Percentiles rank a stretch among this genome's conserved stretches.
Conservation (phyloP, 2,797 vertebrate species). For the Xenopus petersii region DNA sequence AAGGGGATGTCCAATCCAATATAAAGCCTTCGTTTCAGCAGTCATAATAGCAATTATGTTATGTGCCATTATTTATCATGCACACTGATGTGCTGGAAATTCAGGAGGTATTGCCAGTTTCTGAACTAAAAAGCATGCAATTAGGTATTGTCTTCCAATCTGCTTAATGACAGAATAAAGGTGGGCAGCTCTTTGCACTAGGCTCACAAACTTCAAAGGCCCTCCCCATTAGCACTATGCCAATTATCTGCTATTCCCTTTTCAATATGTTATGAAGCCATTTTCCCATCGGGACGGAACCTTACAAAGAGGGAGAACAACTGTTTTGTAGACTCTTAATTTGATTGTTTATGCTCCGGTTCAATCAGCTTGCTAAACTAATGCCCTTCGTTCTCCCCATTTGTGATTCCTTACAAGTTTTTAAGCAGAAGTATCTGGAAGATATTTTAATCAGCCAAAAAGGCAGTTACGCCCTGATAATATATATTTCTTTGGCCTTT, state of each 20-base stretch:
- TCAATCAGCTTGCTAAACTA: neutral
- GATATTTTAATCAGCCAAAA: neutral
- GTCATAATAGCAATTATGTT: neutral
- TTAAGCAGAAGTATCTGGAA: neutral
- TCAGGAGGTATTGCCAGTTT: neutral
- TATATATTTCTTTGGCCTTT: no score
- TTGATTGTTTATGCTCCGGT: neutral
- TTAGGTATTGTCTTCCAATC: neutral
- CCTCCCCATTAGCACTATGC: neutral
- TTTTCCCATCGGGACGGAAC: conserved; percentile 3
- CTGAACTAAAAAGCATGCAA: neutral
- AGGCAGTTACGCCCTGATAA: no score
- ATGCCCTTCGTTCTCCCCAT: neutral
- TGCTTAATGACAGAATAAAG: neutral
- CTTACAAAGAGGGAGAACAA: neutral
- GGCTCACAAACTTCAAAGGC: conserved; percentile 6
- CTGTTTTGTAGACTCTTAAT: neutral
- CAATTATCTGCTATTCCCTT: neutral
- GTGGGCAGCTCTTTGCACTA: neutral
- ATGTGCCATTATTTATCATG: neutral
- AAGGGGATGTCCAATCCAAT: neutral
- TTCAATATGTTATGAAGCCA: conserved; percentile 12
- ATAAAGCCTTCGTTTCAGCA: neutral
- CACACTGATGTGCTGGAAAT: neutral
- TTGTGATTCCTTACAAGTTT: neutral